phyloP scores from a whole-genome alignment of 2,888 invertebrate species.

The Electrophaes corylata region DNA sequence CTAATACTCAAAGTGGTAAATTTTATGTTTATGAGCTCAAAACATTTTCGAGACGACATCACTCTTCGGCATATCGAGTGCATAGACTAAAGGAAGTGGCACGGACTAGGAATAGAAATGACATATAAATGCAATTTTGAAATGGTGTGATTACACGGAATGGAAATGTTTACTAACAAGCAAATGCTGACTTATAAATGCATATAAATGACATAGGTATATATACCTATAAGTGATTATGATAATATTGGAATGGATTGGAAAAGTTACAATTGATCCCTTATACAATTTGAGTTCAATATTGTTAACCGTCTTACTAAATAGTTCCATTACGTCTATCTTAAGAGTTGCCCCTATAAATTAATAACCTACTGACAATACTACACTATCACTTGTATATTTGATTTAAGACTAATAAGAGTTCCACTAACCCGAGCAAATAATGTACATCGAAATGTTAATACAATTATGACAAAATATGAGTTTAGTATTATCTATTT shows the following conservation, averaged over 20 bases:
- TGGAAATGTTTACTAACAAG: constrained; percentile 45
- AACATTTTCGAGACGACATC: constrained; percentile 68
- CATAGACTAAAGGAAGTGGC: constrained; percentile 74
- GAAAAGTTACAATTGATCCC: constrained; percentile 31
- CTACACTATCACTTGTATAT: constrained; percentile 32
- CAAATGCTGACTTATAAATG: constrained; percentile 32
- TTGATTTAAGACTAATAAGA: constrained; percentile 17
- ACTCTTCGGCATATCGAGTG: constrained; percentile 82
- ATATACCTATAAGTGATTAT: constrained; percentile 35
- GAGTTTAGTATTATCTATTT: constrained; percentile 27
- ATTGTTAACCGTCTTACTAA: constrained; percentile 51
- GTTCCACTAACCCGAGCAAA: constrained; percentile 28
- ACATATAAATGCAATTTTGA: constrained; percentile 38
- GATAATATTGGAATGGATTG: constrained; percentile 39
- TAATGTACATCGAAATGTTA: constrained; percentile 23
- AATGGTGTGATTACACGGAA: constrained; percentile 39
- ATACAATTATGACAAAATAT: constrained; percentile 23
- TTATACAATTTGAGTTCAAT: constrained; percentile 8
- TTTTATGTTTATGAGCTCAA: constrained; percentile 48
- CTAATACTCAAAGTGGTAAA: constrained; percentile 12
- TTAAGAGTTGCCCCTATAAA: constrained; percentile 19
- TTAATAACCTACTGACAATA: constrained; percentile 29
- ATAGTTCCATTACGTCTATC: constrained; percentile 62
- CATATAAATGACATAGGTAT: constrained; percentile 26
- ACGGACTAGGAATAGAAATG: constrained; percentile 66